Evolutionary conservation across 2,113 vertebrate genomes (phyloP), one percentile per base, ranked within the genome.

Genomic region (Melanerpes formicivorus): DNA sequence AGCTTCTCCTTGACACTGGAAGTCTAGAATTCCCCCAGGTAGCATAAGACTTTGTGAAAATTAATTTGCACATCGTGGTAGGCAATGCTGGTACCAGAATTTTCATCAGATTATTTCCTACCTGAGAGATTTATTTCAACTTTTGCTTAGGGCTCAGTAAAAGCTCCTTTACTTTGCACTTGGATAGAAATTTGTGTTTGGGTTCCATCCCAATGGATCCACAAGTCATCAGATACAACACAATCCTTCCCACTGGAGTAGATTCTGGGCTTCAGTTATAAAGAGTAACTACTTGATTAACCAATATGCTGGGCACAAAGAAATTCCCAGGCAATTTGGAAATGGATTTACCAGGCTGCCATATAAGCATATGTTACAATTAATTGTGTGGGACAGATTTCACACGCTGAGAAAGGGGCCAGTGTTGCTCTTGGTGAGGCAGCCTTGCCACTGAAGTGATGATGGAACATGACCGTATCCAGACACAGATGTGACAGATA

Each of bases 91-190:
- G 80, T 76, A 95, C 80, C 87, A 87, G 54, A 84, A 91, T 66
- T 80, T 87, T 90, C 82, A 94, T 70, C 6, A 87, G 93, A 87
- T 84, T 86, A 85, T 83, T 90, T 95, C 66, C 72, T 54, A 89
- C 48, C 37, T 90, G 69, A 52, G 50, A 79, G 26, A 69, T 81
- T 93, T 77, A 87, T 34, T 29, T 55, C 72, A 71, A 77, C 78
- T 95, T 96, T 94, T 74, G 85, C 44, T 93, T 93, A 80, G 19
- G 80, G 73, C 56, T 96, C 76, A 94, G 90, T 76, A 93, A 90
- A 93, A 90, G 74, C 73, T 67, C 93, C 78, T 79, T 77, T 73
- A 80, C 26, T 72, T 85, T 87, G 65, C 75, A 91, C 14, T 88
- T 80, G 56, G 23, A 80, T 3, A 84, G 44, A 81, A 92, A 93